phyloP scores from a whole-genome alignment of 2,797 vertebrate genomes.

The Tokudaia muenninki region DNA sequence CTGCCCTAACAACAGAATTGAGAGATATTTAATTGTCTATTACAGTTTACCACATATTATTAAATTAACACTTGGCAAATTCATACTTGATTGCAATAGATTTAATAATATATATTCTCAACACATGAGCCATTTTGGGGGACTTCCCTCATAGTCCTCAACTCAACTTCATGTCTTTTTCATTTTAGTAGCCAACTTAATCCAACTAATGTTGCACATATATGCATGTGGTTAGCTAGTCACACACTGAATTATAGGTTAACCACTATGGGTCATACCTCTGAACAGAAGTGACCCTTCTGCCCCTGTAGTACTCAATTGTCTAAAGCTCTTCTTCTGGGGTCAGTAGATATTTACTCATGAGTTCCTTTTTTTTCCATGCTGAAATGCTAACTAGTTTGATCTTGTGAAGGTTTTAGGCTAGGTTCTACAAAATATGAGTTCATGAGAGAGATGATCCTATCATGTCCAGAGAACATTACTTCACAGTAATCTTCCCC shows the following conservation, averaged over 20 bases:
- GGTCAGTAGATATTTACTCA: neutral
- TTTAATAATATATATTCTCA: neutral
- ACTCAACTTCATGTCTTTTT: neutral
- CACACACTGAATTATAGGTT: neutral
- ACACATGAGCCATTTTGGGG: neutral
- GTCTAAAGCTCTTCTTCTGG: neutral
- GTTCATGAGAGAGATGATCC: too few species aligned
- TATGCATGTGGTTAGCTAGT: neutral
- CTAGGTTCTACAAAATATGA: too few species aligned
- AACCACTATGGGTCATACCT: neutral
- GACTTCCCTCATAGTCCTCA: neutral
- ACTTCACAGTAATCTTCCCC: neutral
- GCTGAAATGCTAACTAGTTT: neutral
- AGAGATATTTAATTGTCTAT: neutral
- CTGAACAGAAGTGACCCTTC: neutral
- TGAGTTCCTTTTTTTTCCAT: neutral
- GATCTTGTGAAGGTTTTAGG: neutral
- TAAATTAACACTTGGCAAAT: neutral
- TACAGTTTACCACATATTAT: neutral
- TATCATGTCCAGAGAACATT: too few species aligned
- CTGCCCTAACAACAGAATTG: neutral
- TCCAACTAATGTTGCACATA: neutral
- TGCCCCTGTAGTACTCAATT: too few species aligned
- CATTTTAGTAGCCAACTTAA: neutral
- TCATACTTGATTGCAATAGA: neutral